Evolutionary conservation across 2,888 invertebrate genomes (phyloP).

Genomic region (Hydrotaea diabolus): DNA sequence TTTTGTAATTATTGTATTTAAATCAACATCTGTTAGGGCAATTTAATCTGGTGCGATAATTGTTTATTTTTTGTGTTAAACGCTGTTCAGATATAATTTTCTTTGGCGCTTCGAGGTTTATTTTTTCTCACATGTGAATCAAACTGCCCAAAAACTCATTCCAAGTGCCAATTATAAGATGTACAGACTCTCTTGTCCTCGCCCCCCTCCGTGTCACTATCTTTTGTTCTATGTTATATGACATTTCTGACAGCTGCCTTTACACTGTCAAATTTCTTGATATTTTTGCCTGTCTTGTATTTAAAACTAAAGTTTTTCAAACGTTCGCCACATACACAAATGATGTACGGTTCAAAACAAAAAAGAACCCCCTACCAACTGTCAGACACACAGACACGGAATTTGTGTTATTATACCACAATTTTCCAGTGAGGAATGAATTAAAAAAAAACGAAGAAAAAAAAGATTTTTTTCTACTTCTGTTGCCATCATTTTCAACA

Average conservation of each 20-base stretch:
- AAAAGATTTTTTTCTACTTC: neutral
- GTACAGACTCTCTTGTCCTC: neutral
- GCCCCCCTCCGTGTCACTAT: neutral
- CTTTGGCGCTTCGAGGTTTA: neutral
- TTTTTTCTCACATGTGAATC: neutral
- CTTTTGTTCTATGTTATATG: slow-evolving; percentile 47
- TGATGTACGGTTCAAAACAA: neutral
- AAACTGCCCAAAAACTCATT: neutral
- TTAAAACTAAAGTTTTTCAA: slow-evolving; percentile 24
- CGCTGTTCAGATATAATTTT: neutral
- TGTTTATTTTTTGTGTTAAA: slow-evolving; percentile 20
- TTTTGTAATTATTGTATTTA: slow-evolving; percentile 1
- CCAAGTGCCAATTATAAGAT: slow-evolving; percentile 26
- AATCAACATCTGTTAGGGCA: slow-evolving; percentile 39
- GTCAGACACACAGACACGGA: neutral
- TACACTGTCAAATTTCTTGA: slow-evolving; percentile 58
- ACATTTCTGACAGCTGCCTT: slow-evolving; percentile 66
- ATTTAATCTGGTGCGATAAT: slow-evolving; percentile 36
- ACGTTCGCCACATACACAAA: neutral
- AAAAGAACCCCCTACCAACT: neutral
- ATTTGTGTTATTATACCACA: slow-evolving; percentile 20
- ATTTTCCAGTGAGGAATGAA: slow-evolving; percentile 3
- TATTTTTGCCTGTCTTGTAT: neutral
- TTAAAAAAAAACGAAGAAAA: neutral
- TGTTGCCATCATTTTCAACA: slow-evolving; percentile 4